These are phyloP conservation scores for Caenorhabditis inopinata DNA, from an alignment of 1,140 invertebrate species.

Conservation along the genomic window DNA sequence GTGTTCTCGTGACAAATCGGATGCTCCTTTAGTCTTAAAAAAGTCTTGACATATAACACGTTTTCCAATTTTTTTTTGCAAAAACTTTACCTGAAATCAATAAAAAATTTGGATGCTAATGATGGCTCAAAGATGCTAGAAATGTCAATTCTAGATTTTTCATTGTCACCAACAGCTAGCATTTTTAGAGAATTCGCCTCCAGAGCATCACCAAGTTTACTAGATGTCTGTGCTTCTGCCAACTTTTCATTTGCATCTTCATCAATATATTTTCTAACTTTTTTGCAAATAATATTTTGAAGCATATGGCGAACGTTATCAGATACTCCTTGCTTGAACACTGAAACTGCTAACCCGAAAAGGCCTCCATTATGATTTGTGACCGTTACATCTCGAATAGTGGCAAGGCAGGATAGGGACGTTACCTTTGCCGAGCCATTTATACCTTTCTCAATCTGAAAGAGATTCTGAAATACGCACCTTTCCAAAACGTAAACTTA, in stretches of 20 bases:
- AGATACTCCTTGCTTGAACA: slow-evolving; percentile 50
- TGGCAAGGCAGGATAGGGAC: slow-evolving; percentile 8
- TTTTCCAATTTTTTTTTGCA: no score
- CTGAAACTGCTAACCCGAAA: slow-evolving; percentile 48
- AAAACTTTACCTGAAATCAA: slow-evolving; percentile 49
- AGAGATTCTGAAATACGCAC: no score
- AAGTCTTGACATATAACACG: not conserved
- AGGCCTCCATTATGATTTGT: slow-evolving; percentile 52
- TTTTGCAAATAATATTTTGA: slow-evolving; percentile 46
- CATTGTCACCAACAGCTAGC: not conserved
- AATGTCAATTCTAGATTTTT: not conserved
- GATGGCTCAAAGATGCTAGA: slow-evolving; percentile 36
- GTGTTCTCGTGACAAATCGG: slow-evolving; percentile 44
- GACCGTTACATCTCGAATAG: slow-evolving; percentile 43
- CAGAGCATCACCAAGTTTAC: slow-evolving; percentile 29
- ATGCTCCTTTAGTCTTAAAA: slow-evolving; percentile 44
- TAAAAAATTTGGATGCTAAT: slow-evolving; percentile 46
- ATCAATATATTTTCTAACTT: slow-evolving; percentile 48
- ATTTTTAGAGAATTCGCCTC: slow-evolving; percentile 33
- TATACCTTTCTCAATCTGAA: slow-evolving; percentile 38
- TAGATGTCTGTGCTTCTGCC: slow-evolving; percentile 45
- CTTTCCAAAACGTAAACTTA: slow-evolving; percentile 6
- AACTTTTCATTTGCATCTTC: slow-evolving; percentile 46
- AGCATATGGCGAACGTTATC: slow-evolving; percentile 49
- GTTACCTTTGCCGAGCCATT: slow-evolving; percentile 43